Evolutionary conservation across 2,113 vertebrate species (phyloP).

Genomic region (Pristiophorus japonicus): DNA sequence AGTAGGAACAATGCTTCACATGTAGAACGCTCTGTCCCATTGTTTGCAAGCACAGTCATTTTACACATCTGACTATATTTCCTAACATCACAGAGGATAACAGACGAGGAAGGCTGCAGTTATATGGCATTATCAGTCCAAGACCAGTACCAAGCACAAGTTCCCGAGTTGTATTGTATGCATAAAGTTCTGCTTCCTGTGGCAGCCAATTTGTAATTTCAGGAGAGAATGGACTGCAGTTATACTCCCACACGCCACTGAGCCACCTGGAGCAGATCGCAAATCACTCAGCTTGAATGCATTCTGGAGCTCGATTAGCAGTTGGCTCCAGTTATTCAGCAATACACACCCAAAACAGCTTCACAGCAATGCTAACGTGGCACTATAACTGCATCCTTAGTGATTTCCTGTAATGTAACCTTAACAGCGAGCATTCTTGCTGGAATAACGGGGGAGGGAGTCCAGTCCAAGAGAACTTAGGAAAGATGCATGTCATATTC

Average conservation of each 20-base stretch:
- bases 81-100: background rate
- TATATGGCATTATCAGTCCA: background rate
- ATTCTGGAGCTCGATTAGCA: background rate
- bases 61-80: background rate
- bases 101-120: background rate
- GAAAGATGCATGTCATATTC: background rate
- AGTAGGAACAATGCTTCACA: background rate
- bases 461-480: background rate
- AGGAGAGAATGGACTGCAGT: background rate
- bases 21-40: too few relatives aligned
- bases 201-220: background rate
- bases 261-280: background rate
- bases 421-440: background rate
- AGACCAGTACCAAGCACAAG: background rate
- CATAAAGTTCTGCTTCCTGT: background rate
- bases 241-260: background rate
- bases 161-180: background rate
- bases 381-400: background rate
- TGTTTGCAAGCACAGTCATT: background rate
- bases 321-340: background rate
- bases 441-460: background rate
- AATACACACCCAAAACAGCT: background rate
- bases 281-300: background rate
- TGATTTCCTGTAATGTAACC: background rate
- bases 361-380: background rate